Evolutionary conservation across 2,888 invertebrate genomes (phyloP).

Genomic region (Mycalesis mineus): DNA sequence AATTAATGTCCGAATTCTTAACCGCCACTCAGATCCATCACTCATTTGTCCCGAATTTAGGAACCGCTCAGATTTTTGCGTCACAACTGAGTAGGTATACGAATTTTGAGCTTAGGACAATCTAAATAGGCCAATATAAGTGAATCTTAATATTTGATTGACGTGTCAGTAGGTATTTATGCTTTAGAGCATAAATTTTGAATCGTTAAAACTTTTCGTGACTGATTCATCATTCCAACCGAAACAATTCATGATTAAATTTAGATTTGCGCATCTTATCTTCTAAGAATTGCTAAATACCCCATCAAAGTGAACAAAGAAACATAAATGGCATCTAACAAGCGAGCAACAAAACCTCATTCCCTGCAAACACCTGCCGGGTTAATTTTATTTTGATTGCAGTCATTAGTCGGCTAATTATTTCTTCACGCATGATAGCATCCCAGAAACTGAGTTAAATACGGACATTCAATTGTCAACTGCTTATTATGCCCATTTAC

Average conservation of each 20-base stretch:
- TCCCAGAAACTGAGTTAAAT: constrained; percentile 5
- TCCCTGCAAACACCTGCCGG: constrained; percentile 53
- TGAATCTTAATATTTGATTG: too few relatives aligned
- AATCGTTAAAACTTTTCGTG: too few relatives aligned
- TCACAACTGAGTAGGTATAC: too few relatives aligned
- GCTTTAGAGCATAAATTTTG: too few relatives aligned
- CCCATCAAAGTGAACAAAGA: not conserved
- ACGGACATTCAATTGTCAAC: not conserved
- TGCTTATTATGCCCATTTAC: not conserved
- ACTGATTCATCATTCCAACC: too few relatives aligned
- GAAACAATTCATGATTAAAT: not conserved
- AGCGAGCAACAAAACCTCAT: constrained; percentile 52
- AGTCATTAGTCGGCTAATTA: constrained; percentile 49
- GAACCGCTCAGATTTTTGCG: too few relatives aligned
- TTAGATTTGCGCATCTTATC: not conserved
- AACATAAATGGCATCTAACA: constrained; percentile 9
- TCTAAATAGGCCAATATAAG: too few relatives aligned
- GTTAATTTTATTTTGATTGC: constrained; percentile 55
- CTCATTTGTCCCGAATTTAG: too few relatives aligned
- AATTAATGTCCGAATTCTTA: too few relatives aligned
- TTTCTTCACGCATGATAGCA: constrained; percentile 32
- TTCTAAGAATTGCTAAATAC: constrained; percentile 1
- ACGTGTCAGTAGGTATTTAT: too few relatives aligned
- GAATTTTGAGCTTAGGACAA: too few relatives aligned
- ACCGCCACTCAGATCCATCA: too few relatives aligned